These are phyloP conservation scores for Columbina picui DNA, from an alignment of 2,113 vertebrate genomes.

Conservation along the genomic window DNA sequence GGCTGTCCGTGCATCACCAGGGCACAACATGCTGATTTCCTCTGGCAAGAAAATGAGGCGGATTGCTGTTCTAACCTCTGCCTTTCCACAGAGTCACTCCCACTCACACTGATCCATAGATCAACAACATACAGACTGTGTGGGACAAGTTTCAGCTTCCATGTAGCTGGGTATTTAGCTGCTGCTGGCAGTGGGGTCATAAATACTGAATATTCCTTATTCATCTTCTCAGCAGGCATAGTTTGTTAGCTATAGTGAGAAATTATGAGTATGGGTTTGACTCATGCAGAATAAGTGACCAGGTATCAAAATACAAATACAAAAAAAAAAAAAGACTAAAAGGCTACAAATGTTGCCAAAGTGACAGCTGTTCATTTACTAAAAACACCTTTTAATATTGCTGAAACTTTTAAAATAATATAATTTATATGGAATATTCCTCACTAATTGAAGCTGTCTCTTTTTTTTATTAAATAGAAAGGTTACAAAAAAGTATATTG, in stretches of 20 bases:
- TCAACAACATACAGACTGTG: not conserved
- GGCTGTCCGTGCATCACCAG: not conserved
- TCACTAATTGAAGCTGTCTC: slow-evolving; percentile 82
- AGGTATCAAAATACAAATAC: not conserved
- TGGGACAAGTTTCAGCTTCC: not conserved
- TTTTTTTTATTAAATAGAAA: slow-evolving; percentile 80
- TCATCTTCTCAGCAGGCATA: slow-evolving; percentile 9
- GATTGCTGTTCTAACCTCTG: not conserved
- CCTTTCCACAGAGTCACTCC: not conserved
- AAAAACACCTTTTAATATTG: slow-evolving; percentile 77
- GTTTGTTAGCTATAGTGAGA: not conserved
- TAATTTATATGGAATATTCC: slow-evolving; percentile 77
- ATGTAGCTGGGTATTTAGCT: not conserved
- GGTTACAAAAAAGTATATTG: slow-evolving; percentile 76
- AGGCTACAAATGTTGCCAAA: slow-evolving; percentile 21
- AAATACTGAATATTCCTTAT: not conserved
- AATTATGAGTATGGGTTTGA: slow-evolving; percentile 5
- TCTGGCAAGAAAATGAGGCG: not conserved
- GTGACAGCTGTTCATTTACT: slow-evolving; percentile 76
- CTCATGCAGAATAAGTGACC: slow-evolving; percentile 13
- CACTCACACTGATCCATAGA: not conserved
- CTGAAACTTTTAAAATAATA: slow-evolving; percentile 76
- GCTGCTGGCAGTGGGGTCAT: not conserved
- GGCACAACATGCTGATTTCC: not conserved
- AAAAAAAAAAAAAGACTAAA: not conserved